Conservation (phyloP, 1,140 invertebrate species). For the Cardiocondyla obscurior region DNA sequence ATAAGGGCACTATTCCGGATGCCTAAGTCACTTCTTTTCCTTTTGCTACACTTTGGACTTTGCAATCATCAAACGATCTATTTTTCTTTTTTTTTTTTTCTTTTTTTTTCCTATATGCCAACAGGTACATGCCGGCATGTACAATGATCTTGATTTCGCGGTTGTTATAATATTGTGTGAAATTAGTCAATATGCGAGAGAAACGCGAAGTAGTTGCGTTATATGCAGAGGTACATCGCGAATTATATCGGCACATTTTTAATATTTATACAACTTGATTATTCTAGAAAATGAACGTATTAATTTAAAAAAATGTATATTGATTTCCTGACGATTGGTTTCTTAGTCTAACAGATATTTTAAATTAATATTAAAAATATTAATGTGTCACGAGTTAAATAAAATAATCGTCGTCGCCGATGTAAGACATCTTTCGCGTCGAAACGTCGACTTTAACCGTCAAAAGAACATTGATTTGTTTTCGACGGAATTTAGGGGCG, state of each 20-base stretch:
- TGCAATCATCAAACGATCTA: conserved; percentile 67
- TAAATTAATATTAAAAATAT: background rate
- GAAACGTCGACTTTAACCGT: conserved; percentile 58
- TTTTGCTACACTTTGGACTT: conserved; percentile 71
- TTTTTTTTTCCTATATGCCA: no score
- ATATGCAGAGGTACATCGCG: background rate
- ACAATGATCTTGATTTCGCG: conserved; percentile 4
- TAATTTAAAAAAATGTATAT: background rate
- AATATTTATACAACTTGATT: conserved; percentile 14
- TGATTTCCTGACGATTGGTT: background rate
- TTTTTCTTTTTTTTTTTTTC: conserved; percentile 69
- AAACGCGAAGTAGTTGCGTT: conserved; percentile 21
- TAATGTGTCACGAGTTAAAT: background rate
- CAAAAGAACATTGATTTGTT: conserved; percentile 72
- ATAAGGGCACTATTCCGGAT: conserved; percentile 81
- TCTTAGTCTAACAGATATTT: background rate
- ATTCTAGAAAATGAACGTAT: background rate
- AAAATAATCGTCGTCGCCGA: background rate
- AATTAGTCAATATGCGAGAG: conserved; percentile 21
- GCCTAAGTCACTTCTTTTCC: conserved; percentile 69
- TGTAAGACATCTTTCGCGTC: background rate
- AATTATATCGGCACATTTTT: conserved; percentile 17
- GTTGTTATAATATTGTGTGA: conserved; percentile 18
- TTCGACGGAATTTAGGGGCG: conserved; percentile 77
- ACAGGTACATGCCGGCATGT: conserved; percentile 62